phyloP scores from a whole-genome alignment of 1,140 invertebrate species.

The Calephelis virginiensis region DNA sequence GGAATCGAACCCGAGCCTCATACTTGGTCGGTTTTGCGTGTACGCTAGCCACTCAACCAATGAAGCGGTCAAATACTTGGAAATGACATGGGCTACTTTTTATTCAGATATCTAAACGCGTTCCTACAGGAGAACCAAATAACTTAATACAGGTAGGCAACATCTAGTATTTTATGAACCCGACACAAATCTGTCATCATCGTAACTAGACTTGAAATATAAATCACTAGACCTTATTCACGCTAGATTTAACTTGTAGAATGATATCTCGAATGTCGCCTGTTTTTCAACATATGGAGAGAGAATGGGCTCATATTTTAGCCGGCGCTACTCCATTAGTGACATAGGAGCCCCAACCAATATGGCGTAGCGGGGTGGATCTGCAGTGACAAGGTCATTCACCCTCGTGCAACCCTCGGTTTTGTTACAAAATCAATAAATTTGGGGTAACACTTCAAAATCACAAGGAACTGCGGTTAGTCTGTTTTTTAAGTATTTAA shows the following conservation, averaged over 20 bases:
- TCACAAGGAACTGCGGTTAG: background rate
- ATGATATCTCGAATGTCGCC: constrained; percentile 52
- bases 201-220: background rate
- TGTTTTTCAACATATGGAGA: constrained; percentile 60
- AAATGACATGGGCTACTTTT: too few relatives aligned
- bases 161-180: too few relatives aligned
- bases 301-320: constrained; percentile 69
- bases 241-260: constrained; percentile 54
- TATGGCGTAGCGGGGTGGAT: constrained; percentile 65
- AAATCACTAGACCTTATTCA: constrained; percentile 25
- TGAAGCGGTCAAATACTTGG: too few relatives aligned
- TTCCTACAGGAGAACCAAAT: too few relatives aligned
- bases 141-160: too few relatives aligned
- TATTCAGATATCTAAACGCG: too few relatives aligned
- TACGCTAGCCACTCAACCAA: too few relatives aligned
- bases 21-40: too few relatives aligned
- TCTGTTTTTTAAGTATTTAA: too few relatives aligned
- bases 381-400: constrained; percentile 69
- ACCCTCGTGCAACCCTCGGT: constrained; percentile 64
- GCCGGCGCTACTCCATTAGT: constrained; percentile 68
- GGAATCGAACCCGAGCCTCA: too few relatives aligned
- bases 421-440: constrained; percentile 72
- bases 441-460: constrained; percentile 30
- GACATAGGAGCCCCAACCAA: constrained; percentile 62
- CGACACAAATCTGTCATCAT: background rate